Base-by-base conservation (phyloP, 1,140 invertebrate species). In the Ectropis grisescens region DNA sequence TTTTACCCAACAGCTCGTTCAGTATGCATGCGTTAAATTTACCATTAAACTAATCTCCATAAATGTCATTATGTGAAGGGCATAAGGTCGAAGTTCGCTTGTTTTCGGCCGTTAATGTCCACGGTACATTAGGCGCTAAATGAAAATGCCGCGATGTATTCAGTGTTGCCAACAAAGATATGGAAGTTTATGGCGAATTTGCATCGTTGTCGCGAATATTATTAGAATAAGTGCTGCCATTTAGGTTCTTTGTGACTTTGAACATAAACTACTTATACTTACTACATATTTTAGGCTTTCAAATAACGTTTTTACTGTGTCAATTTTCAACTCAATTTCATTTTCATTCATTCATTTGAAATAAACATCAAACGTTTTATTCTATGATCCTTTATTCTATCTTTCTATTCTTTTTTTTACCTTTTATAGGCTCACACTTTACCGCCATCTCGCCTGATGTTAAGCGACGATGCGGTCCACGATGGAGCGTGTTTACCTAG, bases 101-200 rank as follows among this genome's bases (percentile, higher is more conserved):
- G 8, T 24, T 16, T 12, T 24, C 4, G 16, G 29, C n/a, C 13
- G 31, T 9, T 15, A 12, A n/a, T n/a, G n/a, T n/a, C 25, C 26
- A 33, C 38, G 41, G 19, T 35, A 45, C 47, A 51, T 51, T 51
- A 47, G 33, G 31, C 41, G 40, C 23, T 23, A 46, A 57, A 52
- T 52, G 42, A 48, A 48, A 46, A 35, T 31, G 28, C n/a, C 13
- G 9, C 19, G 4, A 5, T 22, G 9, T 22, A 5, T 22, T 22
- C 19, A 9, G 4, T 5, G 4, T 22, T 22, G n/a, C n/a, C 19
- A 9, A 22, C 4, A 22, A 5, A 5, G 19, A 22, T 5, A 22
- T 22, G 19, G 19, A 22, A 22, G 9, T 5, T 5, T 22, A 22
- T n/a, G n/a, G n/a, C n/a, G n/a, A n/a, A n/a, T n/a, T n/a, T n/a